Evolutionary conservation across 2,113 vertebrate genomes (phyloP), one percentile per base, ranked within the genome.

Genomic region (Cacatua alba): DNA sequence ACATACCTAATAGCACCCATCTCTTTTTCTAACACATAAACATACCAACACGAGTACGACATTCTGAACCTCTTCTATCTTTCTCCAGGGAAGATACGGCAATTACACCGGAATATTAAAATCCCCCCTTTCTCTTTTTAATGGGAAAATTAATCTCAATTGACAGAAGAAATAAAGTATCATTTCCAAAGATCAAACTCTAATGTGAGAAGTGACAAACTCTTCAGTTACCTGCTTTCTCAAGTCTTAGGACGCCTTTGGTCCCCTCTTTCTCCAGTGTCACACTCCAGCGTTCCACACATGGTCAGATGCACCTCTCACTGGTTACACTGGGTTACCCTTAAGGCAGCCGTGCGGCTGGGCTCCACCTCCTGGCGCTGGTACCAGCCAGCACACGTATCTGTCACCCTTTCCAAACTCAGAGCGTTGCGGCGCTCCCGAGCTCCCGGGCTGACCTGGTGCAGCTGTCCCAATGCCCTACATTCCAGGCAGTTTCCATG

Each of bases 381-480:
- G 28, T 25, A 69, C 60, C 86, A 79, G 86, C 71, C 83, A 17
- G 67, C 72, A 2, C 68, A 7, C 72, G 10, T 15, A 26, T 25
- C 87, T 6, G n/a, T 65, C 86, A 31, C 6, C 9, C 5, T 90
- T 90, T 86, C 90, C 95, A 75, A 51, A 13, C 7, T 3, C 39
- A 6, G 11, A 76, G 77, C 18, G 0, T 13, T 17, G 68, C 3
- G 7, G 70, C 4, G 11, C 11, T 76, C 19, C 60, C 0, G 78
- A 74, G 88, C 79, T 85, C 51, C 52, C 65, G 5, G 70, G 83
- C 60, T 10, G 86, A 80, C 83, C 75, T 11, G n/a, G 2, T 10
- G 69, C 85, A 67, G 90, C 89, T 93, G 92, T 96, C 90, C 93
- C 94, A 88, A 92, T 96, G 96, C 92, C 93, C 96, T 94, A 93